Conservation (phyloP, 1,140 invertebrate species). For the Magallana ariakensis region DNA sequence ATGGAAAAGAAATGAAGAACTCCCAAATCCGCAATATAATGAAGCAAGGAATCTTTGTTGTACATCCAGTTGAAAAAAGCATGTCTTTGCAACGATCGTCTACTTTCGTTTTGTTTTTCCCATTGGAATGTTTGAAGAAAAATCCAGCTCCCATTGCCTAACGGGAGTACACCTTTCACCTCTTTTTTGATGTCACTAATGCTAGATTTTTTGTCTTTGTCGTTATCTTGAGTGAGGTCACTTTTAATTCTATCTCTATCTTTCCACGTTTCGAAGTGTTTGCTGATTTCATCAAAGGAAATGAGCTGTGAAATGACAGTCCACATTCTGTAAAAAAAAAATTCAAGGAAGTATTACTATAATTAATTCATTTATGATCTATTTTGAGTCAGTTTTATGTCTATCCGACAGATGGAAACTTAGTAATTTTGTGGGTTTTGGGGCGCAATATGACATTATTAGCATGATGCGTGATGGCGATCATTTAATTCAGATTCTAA, state of each 20-base stretch:
- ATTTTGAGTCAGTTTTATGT: too few relatives aligned
- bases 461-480: too few relatives aligned
- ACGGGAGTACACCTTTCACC: not conserved
- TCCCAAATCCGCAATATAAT: slow-evolving; percentile 36
- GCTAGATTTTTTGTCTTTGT: not conserved
- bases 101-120: slow-evolving; percentile 23
- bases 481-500: too few relatives aligned
- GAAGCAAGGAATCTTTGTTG: slow-evolving; percentile 2
- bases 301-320: not conserved
- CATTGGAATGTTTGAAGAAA: slow-evolving; percentile 24
- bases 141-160: not conserved
- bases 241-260: not conserved
- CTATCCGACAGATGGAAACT: too few relatives aligned
- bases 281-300: not conserved
- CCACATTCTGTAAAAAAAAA: slow-evolving; percentile 24
- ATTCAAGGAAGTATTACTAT: too few relatives aligned
- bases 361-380: too few relatives aligned
- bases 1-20: slow-evolving; percentile 34
- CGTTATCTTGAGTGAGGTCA: not conserved
- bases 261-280: not conserved
- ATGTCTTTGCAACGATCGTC: not conserved
- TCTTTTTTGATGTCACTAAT: not conserved
- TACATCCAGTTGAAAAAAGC: not conserved
- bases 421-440: too few relatives aligned
- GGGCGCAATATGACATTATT: too few relatives aligned